These are phyloP conservation scores for Onychomys arenicola DNA, from an alignment of 2,797 vertebrate genomes.

Conservation along the genomic window DNA sequence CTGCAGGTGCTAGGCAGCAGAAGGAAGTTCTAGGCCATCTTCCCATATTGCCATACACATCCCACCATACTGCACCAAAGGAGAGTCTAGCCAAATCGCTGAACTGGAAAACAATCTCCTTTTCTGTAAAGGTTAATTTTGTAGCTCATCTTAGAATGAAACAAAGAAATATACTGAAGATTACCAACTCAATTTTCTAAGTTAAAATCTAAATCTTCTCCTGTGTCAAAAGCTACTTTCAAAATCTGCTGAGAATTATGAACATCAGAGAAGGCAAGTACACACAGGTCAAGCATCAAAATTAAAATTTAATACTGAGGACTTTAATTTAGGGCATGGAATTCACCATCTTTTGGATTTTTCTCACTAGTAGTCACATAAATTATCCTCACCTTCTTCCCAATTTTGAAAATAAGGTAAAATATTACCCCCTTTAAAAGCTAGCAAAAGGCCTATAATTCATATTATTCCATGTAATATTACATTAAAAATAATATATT, in stretches of 20 bases:
- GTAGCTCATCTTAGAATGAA: neutral
- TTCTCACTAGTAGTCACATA: neutral
- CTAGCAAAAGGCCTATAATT: neutral
- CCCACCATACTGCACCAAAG: neutral
- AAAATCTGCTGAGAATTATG: neutral
- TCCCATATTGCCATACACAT: fast-evolving
- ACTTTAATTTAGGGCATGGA: neutral
- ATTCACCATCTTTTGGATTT: neutral
- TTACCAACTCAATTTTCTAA: neutral
- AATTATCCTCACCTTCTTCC: neutral
- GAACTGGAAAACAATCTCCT: neutral
- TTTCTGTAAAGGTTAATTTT: neutral
- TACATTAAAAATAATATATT: too few relatives aligned
- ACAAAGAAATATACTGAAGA: neutral
- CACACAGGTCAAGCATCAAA: neutral
- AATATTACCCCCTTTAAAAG: neutral
- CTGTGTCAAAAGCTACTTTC: neutral
- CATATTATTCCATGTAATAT: neutral
- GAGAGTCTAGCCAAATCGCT: too few relatives aligned
- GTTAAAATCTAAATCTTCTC: neutral
- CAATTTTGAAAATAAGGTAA: neutral
- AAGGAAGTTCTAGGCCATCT: neutral
- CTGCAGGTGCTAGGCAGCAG: neutral
- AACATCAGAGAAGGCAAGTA: neutral
- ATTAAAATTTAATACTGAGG: neutral